phyloP scores from a whole-genome alignment of 2,113 vertebrate species.

The Gulo gulo region DNA sequence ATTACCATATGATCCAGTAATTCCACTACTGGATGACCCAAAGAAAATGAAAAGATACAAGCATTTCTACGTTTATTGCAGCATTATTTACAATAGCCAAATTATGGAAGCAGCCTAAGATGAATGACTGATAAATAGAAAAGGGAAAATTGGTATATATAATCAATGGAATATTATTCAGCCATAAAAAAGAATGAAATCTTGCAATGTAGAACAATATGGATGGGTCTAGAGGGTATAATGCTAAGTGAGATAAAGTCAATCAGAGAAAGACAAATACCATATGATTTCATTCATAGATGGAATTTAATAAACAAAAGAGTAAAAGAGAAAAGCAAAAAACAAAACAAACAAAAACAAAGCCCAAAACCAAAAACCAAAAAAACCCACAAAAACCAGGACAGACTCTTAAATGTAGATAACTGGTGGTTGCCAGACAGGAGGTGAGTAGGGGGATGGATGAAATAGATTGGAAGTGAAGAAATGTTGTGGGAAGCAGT shows the following conservation, averaged over 20 bases:
- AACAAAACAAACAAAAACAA: no score
- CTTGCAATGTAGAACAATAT: not conserved
- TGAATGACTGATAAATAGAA: not conserved
- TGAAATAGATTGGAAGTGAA: not conserved
- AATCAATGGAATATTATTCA: not conserved
- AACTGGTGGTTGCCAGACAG: not conserved
- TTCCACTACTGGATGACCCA: not conserved
- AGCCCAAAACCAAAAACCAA: no score
- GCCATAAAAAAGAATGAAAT: not conserved
- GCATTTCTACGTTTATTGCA: not conserved
- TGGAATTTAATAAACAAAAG: not conserved
- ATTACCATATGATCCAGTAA: not conserved
- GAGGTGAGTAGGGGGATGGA: not conserved
- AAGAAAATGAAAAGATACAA: not conserved
- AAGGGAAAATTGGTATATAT: not conserved
- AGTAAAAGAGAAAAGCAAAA: not conserved
- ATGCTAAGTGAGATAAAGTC: not conserved
- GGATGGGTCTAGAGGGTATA: not conserved
- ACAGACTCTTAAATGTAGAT: not conserved
- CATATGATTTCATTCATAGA: not conserved
- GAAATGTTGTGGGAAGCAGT: not conserved
- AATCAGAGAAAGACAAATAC: not conserved
- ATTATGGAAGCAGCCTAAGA: not conserved
- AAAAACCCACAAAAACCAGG: not conserved
- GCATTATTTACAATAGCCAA: not conserved